Base-by-base conservation (phyloP, 2,113 vertebrate genomes). In the Chionodraco myersi region DNA sequence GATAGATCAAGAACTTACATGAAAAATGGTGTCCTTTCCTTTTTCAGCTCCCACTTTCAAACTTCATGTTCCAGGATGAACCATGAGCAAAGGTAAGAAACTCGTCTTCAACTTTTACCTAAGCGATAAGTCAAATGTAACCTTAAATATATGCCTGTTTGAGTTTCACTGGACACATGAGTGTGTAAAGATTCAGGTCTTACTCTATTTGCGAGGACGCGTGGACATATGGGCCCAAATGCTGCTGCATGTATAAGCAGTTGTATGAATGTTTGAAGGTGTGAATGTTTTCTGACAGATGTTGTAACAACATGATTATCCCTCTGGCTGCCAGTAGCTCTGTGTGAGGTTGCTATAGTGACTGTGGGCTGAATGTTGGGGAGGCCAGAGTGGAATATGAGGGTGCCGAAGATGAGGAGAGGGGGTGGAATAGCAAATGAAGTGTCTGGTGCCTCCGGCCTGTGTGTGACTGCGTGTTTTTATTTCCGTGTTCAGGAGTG, bases 351-450 rank as follows among this genome's bases (percentile, higher is more conserved):
- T 93, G 90, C 91, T 87, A 92, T 92, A 90, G 90, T 87, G 88
- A 93, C 89, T 74, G 79, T 76, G 77, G 72, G 70, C 86, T 90
- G 88, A 90, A 87, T 68, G 86, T 71, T 86, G 82, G 79, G 87
- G 89, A 87, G 88, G 85, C 87, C 87, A 77, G 77, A 84, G 90
- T 76, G 69, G 85, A 84, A 82, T 80, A 81, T 72, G 73, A 90
- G 82, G 90, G 84, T 87, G 79, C 82, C 14, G 83, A 86, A 70
- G 59, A 82, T 66, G 83, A 81, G 72, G 18, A 79, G 87, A 85
- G 83, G 83, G 88, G 91, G 88, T 72, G 91, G 92, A 91, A 88
- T 92, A 84, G 88, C 80, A 90, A 93, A 92, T 93, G 57, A 92
- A 85, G 85, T 71, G 81, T 73, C 53, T 85, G 54, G 23, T 83